Percentiles rank a stretch among this genome's conserved stretches.
phyloP scores from a whole-genome alignment of 2,797 vertebrate genomes.

The Apogon hyalosoma region DNA sequence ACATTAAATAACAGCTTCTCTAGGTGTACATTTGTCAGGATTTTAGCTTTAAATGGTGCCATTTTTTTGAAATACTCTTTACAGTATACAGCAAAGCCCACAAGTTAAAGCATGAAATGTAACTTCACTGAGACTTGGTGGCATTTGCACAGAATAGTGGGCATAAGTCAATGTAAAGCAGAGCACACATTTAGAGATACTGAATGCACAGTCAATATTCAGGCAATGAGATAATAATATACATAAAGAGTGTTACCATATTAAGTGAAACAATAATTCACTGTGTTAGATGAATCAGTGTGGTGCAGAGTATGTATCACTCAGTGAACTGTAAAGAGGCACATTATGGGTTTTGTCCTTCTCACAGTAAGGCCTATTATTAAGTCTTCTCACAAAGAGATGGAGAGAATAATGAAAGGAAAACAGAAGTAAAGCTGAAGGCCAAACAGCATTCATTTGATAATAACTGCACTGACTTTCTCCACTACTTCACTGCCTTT shows the following conservation, averaged over 20 bases:
- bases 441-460: background rate
- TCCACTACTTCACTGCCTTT: background rate
- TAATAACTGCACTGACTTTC: conserved; percentile 7
- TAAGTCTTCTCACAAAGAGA: background rate
- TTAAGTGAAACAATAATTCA: background rate
- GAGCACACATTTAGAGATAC: too few species aligned
- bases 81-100: background rate
- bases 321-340: background rate
- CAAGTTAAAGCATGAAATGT: background rate
- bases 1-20: background rate
- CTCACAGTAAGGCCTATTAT: background rate
- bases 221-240: background rate
- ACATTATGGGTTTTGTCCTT: background rate
- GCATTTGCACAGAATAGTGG: too few species aligned
- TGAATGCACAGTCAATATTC: background rate
- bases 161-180: too few species aligned
- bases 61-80: background rate
- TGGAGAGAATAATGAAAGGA: background rate
- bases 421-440: background rate
- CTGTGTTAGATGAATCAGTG: background rate
- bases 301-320: background rate
- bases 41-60: background rate
- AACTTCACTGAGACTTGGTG: background rate
- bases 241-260: background rate
- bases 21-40: background rate